These are phyloP conservation scores for Lepidonotus clava DNA, from an alignment of 2,888 invertebrate genomes.

Conservation along the genomic window DNA sequence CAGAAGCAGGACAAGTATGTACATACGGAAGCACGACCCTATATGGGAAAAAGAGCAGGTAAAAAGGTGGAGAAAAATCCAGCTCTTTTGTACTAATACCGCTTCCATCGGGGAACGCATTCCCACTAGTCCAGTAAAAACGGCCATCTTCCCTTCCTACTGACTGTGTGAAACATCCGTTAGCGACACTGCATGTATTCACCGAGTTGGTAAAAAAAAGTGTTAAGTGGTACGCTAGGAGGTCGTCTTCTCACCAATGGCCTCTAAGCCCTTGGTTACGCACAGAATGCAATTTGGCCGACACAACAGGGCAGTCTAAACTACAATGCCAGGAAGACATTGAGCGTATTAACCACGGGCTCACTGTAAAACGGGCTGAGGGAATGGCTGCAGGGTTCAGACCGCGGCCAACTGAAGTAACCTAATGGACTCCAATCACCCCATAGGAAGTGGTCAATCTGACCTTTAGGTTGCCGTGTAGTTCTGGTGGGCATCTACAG, in stretches of 20 bases:
- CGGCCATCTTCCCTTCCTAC: too few relatives aligned
- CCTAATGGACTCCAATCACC: background rate
- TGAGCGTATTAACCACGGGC: background rate
- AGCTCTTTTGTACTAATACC: too few relatives aligned
- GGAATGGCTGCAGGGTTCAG: background rate
- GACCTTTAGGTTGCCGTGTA: too few relatives aligned
- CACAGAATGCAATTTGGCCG: slow-evolving; percentile 7
- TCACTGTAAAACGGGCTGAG: background rate
- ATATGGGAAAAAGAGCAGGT: too few relatives aligned
- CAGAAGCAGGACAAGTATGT: too few relatives aligned
- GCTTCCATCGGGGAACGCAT: too few relatives aligned
- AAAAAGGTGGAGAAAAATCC: too few relatives aligned
- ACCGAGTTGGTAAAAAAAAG: background rate
- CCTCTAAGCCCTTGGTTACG: background rate
- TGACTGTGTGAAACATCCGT: too few relatives aligned
- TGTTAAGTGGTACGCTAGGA: background rate
- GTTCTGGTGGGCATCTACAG: too few relatives aligned
- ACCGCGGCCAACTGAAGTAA: background rate
- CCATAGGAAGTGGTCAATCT: background rate
- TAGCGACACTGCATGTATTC: background rate
- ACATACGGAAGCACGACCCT: too few relatives aligned
- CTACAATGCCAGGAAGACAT: background rate
- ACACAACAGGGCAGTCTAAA: background rate
- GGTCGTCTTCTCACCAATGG: background rate
- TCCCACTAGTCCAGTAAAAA: too few relatives aligned